Evolutionary conservation across 1,140 invertebrate genomes (phyloP).

Genomic region (Lethrus apterus): DNA sequence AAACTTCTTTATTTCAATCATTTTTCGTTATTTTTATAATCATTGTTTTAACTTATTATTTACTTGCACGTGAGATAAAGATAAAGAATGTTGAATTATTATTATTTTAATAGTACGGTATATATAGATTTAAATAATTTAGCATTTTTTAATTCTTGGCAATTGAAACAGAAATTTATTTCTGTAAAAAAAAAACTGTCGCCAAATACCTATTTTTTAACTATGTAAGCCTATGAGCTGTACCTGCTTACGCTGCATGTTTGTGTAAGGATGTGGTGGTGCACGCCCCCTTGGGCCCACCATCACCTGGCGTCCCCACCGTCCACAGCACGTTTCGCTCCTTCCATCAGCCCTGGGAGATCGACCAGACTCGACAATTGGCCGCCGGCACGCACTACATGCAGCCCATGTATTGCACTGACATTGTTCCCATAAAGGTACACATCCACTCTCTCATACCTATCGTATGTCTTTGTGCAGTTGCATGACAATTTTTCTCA

Average conservation of each 20-base stretch:
- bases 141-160: too few species aligned
- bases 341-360: constrained; percentile 51
- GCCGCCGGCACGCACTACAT: constrained; percentile 39
- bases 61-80: too few species aligned
- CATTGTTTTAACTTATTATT: too few species aligned
- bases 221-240: constrained; percentile 1
- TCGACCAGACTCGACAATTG: constrained; percentile 45
- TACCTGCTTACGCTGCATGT: constrained; percentile 40
- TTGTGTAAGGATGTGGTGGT: constrained; percentile 42
- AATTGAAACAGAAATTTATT: too few species aligned
- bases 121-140: too few species aligned
- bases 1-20: too few species aligned
- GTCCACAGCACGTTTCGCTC: constrained; percentile 47
- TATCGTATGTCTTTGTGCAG: constrained; percentile 9
- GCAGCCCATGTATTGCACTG: constrained; percentile 48
- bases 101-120: too few species aligned
- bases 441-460: constrained; percentile 36
- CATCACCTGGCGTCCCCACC: constrained; percentile 37
- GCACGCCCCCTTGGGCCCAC: constrained; percentile 38
- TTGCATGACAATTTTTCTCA: too few species aligned
- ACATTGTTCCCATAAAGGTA: constrained; percentile 66
- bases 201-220: too few species aligned
- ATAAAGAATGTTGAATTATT: too few species aligned
- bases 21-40: too few species aligned
- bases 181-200: too few species aligned